A percentile compares a stretch with the other conserved stretches of the same genome.
These are phyloP conservation scores for Ceriagrion tenellum DNA, from an alignment of 2,888 invertebrate genomes.

Conservation along the genomic window DNA sequence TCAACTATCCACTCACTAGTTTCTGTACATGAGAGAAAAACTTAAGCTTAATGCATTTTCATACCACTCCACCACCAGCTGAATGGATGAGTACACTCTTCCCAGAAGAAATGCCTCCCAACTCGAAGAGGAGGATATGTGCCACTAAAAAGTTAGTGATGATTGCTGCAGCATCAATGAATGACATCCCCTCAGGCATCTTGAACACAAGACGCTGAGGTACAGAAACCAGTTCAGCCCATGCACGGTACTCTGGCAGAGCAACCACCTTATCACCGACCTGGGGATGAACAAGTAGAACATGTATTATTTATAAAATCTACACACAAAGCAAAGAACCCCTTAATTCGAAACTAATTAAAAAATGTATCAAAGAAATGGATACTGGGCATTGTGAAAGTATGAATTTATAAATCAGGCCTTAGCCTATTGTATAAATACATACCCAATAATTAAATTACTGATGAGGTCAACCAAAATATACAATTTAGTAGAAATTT, in stretches of 20 bases:
- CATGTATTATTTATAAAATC: too few species aligned
- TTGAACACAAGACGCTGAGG: slow-evolving; percentile 90
- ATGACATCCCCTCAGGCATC: slow-evolving; percentile 87
- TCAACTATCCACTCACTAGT: too few species aligned
- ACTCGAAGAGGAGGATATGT: slow-evolving; percentile 90
- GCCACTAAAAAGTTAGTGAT: slow-evolving; percentile 93
- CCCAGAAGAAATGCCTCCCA: slow-evolving; percentile 88
- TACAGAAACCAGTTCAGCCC: slow-evolving; percentile 91
- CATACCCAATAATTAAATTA: too few species aligned
- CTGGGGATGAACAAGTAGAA: slow-evolving; percentile 77
- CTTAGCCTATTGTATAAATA: too few species aligned
- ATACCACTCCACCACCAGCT: slow-evolving; percentile 93
- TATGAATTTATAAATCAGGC: too few species aligned
- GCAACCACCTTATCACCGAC: slow-evolving; percentile 91
- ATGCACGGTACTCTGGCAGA: slow-evolving; percentile 90
- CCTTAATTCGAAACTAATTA: too few species aligned
- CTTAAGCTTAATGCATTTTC: slow-evolving; percentile 76
- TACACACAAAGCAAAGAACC: too few species aligned
- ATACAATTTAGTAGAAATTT: too few species aligned
- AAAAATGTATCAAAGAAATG: too few species aligned
- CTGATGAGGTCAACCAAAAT: too few species aligned
- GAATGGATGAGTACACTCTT: slow-evolving; percentile 91
- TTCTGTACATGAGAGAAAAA: too few species aligned
- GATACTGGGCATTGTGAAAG: too few species aligned
- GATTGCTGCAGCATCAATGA: slow-evolving; percentile 89